Evolutionary conservation across 2,797 vertebrate genomes (phyloP), one percentile per base, ranked within the genome.

Genomic region (Takifugu ocellatus): DNA sequence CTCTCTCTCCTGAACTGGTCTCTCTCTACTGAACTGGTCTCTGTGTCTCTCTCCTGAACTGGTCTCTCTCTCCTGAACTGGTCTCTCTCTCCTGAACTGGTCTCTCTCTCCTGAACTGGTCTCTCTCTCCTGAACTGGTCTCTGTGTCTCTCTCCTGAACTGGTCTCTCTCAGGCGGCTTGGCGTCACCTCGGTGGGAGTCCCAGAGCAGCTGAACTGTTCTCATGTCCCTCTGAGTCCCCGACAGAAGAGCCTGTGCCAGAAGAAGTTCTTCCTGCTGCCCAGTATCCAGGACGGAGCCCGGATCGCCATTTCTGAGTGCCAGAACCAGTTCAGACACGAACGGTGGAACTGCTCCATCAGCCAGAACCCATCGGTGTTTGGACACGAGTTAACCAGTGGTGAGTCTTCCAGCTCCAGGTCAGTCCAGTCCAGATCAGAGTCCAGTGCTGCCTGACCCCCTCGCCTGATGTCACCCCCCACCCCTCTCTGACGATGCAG

Each of bases 281-380:
- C 93, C 29, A 93, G 92, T 84, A 86, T 98, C 70, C 89, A 79
- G 27, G 93, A 94, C 64, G 96, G 95, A 59, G 95, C 96, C 3
- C 93, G 91, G 2, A 86, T 98, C 52, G 96, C 92, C 56, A 82
- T 97, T 44, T 65, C 88, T 15, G 96, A 96, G 87, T 98, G 96
- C 80, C 91, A 92, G 71, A 93, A 82, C 44, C 96, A 98, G 88
- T 98, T 98, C 87, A 88, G 87, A 54, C 91, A 95, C 61, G 96
- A 98, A 81, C 80, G 96, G 45, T 98, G 96, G 96, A 94, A 98
- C 92, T 98, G 96, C 84, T 90, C 86, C 49, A 91, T 84, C 36
- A 63, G 56, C 2, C 61, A 70, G 24, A 59, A 89, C 3, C 70
- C 74, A 1, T 63, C 91, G 0, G 79, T 92, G 74, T 92, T 95